Conservation (phyloP, 1,140 invertebrate species). For the Vanessa atalanta region DNA sequence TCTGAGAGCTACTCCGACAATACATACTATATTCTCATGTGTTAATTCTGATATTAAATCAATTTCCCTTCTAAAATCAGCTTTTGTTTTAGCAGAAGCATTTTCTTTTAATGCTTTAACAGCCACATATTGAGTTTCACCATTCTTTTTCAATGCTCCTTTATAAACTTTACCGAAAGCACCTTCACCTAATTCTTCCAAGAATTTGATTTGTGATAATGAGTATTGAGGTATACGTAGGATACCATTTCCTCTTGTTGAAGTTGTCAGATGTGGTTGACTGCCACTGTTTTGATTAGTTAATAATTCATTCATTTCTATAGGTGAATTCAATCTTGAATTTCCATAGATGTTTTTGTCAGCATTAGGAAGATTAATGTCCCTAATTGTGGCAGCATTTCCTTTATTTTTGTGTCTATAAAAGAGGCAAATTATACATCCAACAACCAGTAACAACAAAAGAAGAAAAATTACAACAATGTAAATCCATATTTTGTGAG, state of each 20-base stretch:
- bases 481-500: conserved; percentile 83
- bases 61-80: conserved; percentile 94
- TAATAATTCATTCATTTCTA: conserved; percentile 90
- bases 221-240: conserved; percentile 87
- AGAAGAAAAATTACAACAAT: conserved; percentile 79
- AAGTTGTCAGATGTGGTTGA: conserved; percentile 79
- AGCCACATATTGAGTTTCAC: conserved; percentile 89
- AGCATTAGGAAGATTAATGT: conserved; percentile 85
- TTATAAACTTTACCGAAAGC: conserved; percentile 98
- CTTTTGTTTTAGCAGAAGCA: conserved; percentile 93
- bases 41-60: conserved; percentile 95
- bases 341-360: conserved; percentile 90
- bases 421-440: conserved; percentile 75
- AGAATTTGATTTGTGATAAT: conserved; percentile 90
- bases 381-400: conserved; percentile 83
- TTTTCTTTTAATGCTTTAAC: conserved; percentile 97
- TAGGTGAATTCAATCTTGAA: conserved; percentile 84
- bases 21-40: conserved; percentile 97
- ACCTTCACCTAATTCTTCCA: conserved; percentile 97
- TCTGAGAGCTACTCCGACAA: conserved; percentile 94
- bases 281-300: conserved; percentile 80
- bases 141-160: conserved; percentile 90
- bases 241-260: conserved; percentile 80
- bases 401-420: conserved; percentile 81
- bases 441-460: conserved; percentile 58